phyloP scores from a whole-genome alignment of 2,113 vertebrate genomes.

The Anthoscopus minutus region DNA sequence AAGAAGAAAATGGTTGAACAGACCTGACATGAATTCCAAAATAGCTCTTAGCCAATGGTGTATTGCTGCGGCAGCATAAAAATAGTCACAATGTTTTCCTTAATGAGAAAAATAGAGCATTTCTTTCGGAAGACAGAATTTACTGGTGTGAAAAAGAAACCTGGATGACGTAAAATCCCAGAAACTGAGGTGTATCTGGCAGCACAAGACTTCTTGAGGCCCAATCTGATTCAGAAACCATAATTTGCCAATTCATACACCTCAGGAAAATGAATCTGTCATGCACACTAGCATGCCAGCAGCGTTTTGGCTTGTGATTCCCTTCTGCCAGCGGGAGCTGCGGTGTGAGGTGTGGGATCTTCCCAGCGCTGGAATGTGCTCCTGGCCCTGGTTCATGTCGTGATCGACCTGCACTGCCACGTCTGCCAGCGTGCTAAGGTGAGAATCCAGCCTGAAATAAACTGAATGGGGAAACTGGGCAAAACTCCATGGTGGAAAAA shows the following conservation, averaged over 20 bases:
- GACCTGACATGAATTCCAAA: not conserved
- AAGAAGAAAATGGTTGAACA: not conserved
- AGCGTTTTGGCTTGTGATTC: not conserved
- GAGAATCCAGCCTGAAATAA: not conserved
- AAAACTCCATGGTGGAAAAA: not conserved
- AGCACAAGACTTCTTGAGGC: not conserved
- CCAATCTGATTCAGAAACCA: not conserved
- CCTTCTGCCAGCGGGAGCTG: not conserved
- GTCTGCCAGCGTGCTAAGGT: rapidly evolving
- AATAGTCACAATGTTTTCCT: not conserved
- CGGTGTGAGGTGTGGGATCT: not conserved
- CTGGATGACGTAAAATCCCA: not conserved
- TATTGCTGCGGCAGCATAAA: not conserved
- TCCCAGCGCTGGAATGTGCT: not conserved
- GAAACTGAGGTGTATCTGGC: not conserved
- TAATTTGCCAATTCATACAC: not conserved
- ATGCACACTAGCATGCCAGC: rapidly evolving
- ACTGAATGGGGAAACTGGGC: not conserved
- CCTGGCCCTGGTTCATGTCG: not conserved
- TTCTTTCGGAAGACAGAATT: not conserved
- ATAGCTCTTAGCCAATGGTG: not conserved
- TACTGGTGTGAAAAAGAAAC: not conserved
- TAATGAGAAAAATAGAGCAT: not conserved
- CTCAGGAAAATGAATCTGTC: not conserved
- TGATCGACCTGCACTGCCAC: not conserved